Conservation (phyloP, 2,888 invertebrate species). For the Liopterus haemorrhoidalis region DNA sequence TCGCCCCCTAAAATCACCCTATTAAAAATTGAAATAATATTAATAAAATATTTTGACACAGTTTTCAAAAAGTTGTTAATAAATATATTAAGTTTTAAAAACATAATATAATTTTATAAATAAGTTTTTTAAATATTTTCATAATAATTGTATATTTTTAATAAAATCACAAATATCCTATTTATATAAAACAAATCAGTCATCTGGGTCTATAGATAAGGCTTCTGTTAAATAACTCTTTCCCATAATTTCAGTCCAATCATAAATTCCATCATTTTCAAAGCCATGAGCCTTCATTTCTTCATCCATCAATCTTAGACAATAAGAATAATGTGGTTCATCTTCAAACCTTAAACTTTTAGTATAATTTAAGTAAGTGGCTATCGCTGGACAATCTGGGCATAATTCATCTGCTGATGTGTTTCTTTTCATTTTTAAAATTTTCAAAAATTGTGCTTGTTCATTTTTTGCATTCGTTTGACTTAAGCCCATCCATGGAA, state of each 20-base stretch:
- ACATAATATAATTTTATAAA: not conserved
- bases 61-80: too few relatives aligned
- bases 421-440: conserved; percentile 8
- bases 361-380: conserved; percentile 7
- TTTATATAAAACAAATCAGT: too few relatives aligned
- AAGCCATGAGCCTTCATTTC: not conserved
- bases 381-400: conserved; percentile 1
- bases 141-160: not conserved
- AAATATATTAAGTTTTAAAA: not conserved
- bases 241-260: conserved; percentile 17
- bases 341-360: conserved; percentile 8
- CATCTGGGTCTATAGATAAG: conserved; percentile 14
- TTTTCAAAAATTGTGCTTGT: conserved; percentile 9
- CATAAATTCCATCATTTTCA: conserved; percentile 14
- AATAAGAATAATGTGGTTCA: conserved; percentile 14
- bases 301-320: not conserved
- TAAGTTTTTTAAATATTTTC: not conserved
- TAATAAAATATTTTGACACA: too few relatives aligned
- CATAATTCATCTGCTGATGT: conserved; percentile 5
- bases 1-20: too few relatives aligned
- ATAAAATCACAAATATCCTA: not conserved
- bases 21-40: too few relatives aligned
- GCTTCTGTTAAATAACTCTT: conserved; percentile 7
- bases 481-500: conserved; percentile 18
- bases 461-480: not conserved